phyloP scores from a whole-genome alignment of 2,797 vertebrate genomes.

The Poecile montanus region DNA sequence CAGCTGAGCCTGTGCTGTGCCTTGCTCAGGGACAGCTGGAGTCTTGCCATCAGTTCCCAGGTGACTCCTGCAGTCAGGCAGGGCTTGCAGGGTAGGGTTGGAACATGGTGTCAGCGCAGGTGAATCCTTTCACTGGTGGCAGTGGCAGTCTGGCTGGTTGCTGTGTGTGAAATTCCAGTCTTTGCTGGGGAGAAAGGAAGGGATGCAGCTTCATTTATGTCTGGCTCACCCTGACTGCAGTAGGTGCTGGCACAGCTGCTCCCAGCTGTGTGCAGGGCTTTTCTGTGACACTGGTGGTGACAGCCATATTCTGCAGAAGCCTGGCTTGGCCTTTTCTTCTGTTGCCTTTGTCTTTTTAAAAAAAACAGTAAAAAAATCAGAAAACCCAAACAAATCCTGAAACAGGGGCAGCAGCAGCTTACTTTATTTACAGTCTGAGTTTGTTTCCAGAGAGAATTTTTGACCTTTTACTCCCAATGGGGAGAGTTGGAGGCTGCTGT shows the following conservation, averaged over 20 bases:
- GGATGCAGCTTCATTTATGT: accelerated
- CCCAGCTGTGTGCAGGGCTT: not conserved
- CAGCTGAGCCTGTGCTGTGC: not conserved
- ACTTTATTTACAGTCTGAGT: accelerated
- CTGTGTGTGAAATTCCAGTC: not conserved
- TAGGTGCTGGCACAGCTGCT: not conserved
- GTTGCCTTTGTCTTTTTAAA: not conserved
- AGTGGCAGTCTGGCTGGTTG: not conserved
- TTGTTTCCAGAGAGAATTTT: not conserved
- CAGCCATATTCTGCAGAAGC: accelerated
- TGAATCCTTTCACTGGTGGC: not conserved
- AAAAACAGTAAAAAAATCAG: not conserved
- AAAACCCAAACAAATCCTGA: not conserved
- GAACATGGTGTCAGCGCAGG: accelerated
- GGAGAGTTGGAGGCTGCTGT: not conserved
- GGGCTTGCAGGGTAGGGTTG: not conserved
- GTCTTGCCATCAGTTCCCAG: not conserved
- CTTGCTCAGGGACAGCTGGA: accelerated
- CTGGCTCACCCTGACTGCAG: not conserved
- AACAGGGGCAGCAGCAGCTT: not conserved
- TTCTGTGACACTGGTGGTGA: not conserved
- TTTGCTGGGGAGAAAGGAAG: not conserved
- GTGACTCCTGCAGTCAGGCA: not conserved
- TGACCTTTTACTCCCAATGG: not conserved
- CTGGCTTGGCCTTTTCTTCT: not conserved